These are phyloP conservation scores for Antheraea mylitta DNA, from an alignment of 1,140 invertebrate genomes.

Conservation along the genomic window DNA sequence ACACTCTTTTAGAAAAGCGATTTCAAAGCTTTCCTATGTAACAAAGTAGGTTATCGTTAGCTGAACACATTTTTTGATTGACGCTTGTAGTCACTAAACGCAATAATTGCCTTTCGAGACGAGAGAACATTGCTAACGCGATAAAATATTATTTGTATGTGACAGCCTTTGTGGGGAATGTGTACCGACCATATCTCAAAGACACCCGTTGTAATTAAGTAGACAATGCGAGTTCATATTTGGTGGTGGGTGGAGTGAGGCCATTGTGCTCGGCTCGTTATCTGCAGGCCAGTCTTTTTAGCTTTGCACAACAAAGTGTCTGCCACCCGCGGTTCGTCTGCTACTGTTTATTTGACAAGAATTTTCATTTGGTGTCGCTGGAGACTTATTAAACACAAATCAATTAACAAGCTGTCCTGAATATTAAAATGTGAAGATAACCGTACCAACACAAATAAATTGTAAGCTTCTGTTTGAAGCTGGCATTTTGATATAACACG, in stretches of 20 bases:
- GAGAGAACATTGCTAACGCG: slow-evolving; percentile 45
- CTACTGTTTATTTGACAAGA: slow-evolving; percentile 33
- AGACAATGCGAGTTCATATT: slow-evolving; percentile 69
- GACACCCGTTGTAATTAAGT: slow-evolving; percentile 71
- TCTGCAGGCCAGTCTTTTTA: slow-evolving; percentile 62
- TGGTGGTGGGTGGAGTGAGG: slow-evolving; percentile 40
- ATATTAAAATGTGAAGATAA: too few species aligned
- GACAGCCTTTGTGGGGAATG: slow-evolving; percentile 61
- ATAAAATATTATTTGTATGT: slow-evolving; percentile 69
- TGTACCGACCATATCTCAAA: slow-evolving; percentile 66
- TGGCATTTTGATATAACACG: too few species aligned
- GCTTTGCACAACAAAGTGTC: slow-evolving; percentile 46
- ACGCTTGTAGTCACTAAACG: slow-evolving; percentile 12
- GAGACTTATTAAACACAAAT: neutral
- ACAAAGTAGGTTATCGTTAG: slow-evolving; percentile 4
- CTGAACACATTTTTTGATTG: slow-evolving; percentile 23
- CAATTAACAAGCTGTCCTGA: neutral
- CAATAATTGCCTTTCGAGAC: slow-evolving; percentile 44
- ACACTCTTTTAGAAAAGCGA: neutral
- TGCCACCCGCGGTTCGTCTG: slow-evolving; percentile 23
- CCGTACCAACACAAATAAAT: too few species aligned
- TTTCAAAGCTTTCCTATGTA: neutral
- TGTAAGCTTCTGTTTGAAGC: too few species aligned
- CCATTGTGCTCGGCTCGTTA: slow-evolving; percentile 58
- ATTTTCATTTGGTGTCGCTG: neutral